phyloP scores from a whole-genome alignment of 2,888 invertebrate genomes.

The Stenolophus ochropezus region DNA sequence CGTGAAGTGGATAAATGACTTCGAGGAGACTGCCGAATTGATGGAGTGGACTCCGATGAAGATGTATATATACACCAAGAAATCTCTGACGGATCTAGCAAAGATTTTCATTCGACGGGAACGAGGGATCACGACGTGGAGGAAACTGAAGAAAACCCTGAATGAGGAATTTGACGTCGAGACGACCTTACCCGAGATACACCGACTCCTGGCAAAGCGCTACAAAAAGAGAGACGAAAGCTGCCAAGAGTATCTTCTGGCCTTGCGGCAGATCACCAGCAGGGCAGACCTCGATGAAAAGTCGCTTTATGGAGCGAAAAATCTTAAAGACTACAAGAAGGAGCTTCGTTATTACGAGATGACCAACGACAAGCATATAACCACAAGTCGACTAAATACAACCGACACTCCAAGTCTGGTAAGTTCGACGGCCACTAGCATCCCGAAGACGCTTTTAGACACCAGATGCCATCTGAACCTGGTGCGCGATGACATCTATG shows the following conservation, averaged over 20 bases:
- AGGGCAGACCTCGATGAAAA: slow-evolving; percentile 66
- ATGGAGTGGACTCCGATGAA: slow-evolving; percentile 57
- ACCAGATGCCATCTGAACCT: background rate
- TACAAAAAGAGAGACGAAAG: slow-evolving; percentile 66
- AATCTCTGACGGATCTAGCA: slow-evolving; percentile 56
- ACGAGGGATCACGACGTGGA: slow-evolving; percentile 55
- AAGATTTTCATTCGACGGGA: slow-evolving; percentile 53
- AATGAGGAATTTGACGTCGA: slow-evolving; percentile 37
- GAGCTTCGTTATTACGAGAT: slow-evolving; percentile 18
- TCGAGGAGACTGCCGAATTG: slow-evolving; percentile 55
- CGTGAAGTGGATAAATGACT: slow-evolving; percentile 58
- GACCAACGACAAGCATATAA: background rate
- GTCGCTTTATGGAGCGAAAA: slow-evolving; percentile 59
- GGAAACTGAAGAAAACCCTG: slow-evolving; percentile 43
- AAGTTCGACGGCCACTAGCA: too few species aligned
- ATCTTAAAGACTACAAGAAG: slow-evolving; percentile 48
- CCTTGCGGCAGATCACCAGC: slow-evolving; percentile 67
- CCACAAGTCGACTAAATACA: slow-evolving; percentile 1
- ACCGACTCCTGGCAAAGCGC: slow-evolving; percentile 42
- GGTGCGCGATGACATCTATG: slow-evolving; percentile 22
- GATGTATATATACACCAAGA: slow-evolving; percentile 59
- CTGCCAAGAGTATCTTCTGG: slow-evolving; percentile 66
- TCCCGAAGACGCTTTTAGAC: background rate
- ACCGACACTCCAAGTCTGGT: too few species aligned
- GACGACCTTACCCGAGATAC: background rate